Conservation (phyloP, 2,888 invertebrate genomes). For the Rapana venosa region DNA sequence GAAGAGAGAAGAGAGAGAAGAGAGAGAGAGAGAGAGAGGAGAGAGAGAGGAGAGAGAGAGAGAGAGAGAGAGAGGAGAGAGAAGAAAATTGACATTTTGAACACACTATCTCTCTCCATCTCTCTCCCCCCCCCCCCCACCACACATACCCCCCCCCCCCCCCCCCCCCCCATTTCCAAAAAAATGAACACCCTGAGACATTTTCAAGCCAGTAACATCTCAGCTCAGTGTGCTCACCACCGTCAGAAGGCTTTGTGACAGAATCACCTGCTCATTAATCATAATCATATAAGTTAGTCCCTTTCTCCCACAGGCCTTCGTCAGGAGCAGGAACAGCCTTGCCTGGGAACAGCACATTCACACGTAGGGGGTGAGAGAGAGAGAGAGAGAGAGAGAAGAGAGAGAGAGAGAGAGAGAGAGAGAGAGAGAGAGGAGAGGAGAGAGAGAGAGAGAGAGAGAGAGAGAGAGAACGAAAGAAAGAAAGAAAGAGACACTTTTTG, state of each 20-base stretch:
- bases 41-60: neutral
- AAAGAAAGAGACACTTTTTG: neutral
- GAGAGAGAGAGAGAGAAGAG: neutral
- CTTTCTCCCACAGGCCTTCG: too few species aligned
- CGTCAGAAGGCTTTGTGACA: too few species aligned
- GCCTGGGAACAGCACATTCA: too few species aligned
- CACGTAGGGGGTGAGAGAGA: neutral
- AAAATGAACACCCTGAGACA: too few species aligned
- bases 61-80: neutral
- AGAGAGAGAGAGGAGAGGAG: neutral
- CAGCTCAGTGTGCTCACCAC: too few species aligned
- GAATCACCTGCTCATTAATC: too few species aligned
- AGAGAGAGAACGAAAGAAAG: neutral
- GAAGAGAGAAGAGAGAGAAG: neutral
- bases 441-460: neutral
- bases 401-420: neutral
- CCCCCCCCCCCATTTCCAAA: neutral
- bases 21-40: slow-evolving; percentile 30
- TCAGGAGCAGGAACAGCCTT: too few species aligned
- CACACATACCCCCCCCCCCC: neutral
- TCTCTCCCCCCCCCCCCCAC: neutral
- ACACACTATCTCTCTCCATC: neutral
- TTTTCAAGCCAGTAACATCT: too few species aligned
- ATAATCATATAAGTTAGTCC: too few species aligned
- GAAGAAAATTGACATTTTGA: neutral